Evolutionary conservation across 2,888 invertebrate species (phyloP), one percentile per base, ranked within the genome.

Genomic region (Girardia tigrina): DNA sequence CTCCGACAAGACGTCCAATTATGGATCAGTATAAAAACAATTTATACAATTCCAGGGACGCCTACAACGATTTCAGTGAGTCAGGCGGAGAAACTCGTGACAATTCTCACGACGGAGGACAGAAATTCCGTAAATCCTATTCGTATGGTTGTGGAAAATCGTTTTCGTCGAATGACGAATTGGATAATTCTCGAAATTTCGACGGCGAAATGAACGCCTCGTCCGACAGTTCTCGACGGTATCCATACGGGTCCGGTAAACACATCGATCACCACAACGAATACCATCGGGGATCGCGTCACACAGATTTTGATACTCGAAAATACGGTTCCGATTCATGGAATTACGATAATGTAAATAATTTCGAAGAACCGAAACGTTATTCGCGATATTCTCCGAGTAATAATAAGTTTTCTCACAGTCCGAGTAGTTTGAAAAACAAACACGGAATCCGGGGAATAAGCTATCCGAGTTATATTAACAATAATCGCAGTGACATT

Each of bases 171-270:
- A 56, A 56, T n/a, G 56, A 56, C 6, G 56, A 56, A 4, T n/a
- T 56, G n/a, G 56, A 56, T n/a, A 56, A 56, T n/a, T 56, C 56
- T n/a, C 56, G n/a, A n/a, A 56, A 20, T n/a, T 56, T 20, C 56
- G 56, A 56, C 23, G 36, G 8, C 16, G 56, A 56, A 12, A n/a
- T 16, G 2, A 56, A 56, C 23, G 20, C n/a, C 23, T 56, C 56
- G 23, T 56, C 56, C 56, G 56, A 56, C n/a, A 56, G 56, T 56
- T 56, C 56, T 20, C 6, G 4, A 12, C 56, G 56, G 23, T 56
- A 56, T 56, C 56, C 4, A 56, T 56, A 56, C 56, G 23, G n/a
- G n/a, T 56, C n/a, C 23, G n/a, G 56, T n/a, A 8, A 16, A 20
- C 23, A 20, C 56, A 56, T 6, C 6, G 56, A 56, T 56, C n/a